These are phyloP conservation scores for Cheilosia scutellata DNA, from an alignment of 2,888 invertebrate species.

Conservation along the genomic window DNA sequence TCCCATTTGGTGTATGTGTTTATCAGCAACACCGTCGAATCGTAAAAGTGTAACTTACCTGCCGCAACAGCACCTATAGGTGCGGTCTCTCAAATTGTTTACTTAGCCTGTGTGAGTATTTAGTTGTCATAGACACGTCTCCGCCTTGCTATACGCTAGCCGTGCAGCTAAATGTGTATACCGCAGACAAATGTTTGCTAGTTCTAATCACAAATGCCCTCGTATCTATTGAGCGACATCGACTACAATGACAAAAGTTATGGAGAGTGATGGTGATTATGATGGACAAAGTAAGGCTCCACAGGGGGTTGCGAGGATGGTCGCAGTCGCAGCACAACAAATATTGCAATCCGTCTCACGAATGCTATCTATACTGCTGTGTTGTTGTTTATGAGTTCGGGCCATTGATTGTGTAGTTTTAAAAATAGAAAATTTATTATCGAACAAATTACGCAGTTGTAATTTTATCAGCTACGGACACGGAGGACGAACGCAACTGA, in stretches of 20 bases:
- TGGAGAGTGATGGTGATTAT: conserved; percentile 32
- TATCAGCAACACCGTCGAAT: conserved; percentile 28
- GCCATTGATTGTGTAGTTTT: conserved; percentile 56
- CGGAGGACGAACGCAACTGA: conserved; percentile 52
- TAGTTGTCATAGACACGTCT: conserved; percentile 26
- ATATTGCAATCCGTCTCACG: conserved; percentile 39
- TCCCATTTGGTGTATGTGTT: conserved; percentile 7
- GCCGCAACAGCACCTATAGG: conserved; percentile 62
- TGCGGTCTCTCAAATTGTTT: conserved; percentile 57
- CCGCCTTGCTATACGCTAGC: conserved; percentile 4
- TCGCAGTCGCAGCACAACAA: background rate
- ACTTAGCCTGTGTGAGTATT: conserved; percentile 1
- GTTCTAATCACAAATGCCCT: conserved; percentile 68
- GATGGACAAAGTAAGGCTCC: conserved; percentile 23
- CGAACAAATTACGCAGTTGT: conserved; percentile 75
- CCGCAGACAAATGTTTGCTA: conserved; percentile 22
- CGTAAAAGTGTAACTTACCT: conserved; percentile 69
- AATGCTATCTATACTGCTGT: conserved; percentile 14
- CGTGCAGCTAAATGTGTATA: conserved; percentile 36
- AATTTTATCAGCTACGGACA: conserved; percentile 53
- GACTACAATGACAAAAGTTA: conserved; percentile 19
- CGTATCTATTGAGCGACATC: conserved; percentile 63
- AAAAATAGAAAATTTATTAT: conserved; percentile 74
- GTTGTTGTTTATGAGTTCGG: conserved; percentile 26
- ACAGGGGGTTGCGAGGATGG: conserved; percentile 28